Percentiles rank a stretch among this genome's conserved stretches.
Conservation (phyloP, 2,888 invertebrate genomes). For the Cephus spinipes region DNA sequence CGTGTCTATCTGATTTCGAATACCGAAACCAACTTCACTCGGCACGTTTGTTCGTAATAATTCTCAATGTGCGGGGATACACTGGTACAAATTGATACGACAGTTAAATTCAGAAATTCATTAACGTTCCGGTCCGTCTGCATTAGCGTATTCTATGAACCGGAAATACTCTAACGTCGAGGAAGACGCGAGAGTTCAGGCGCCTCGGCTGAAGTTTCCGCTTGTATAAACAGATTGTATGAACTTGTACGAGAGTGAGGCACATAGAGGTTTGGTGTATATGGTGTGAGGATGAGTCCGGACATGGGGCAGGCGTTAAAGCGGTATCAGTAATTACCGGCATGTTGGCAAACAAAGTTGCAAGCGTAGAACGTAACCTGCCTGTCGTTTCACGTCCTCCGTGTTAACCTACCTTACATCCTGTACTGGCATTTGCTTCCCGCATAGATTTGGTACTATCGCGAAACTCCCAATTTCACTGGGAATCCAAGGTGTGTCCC, state of each 20-base stretch:
- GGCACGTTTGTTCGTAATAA: background rate
- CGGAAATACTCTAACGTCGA: background rate
- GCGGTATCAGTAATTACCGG: slow-evolving; percentile 60
- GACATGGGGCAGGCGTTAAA: slow-evolving; percentile 45
- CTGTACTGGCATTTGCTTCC: background rate
- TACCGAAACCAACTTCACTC: background rate
- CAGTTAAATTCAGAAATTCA: background rate
- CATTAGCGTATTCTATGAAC: background rate
- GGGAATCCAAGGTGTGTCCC: background rate
- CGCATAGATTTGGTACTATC: background rate
- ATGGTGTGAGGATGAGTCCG: background rate
- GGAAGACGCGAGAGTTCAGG: background rate
- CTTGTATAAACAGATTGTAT: slow-evolving; percentile 22
- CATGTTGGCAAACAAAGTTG: slow-evolving; percentile 56
- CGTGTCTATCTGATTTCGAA: background rate
- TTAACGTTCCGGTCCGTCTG: background rate
- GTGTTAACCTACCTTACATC: background rate
- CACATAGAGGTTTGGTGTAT: background rate
- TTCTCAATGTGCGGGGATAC: background rate
- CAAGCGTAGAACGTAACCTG: slow-evolving; percentile 9
- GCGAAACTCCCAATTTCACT: background rate
- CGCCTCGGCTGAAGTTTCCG: slow-evolving; percentile 12
- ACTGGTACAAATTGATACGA: background rate
- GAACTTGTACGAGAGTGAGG: background rate
- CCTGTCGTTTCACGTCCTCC: background rate